These are phyloP conservation scores for Timema podura DNA, from an alignment of 2,888 invertebrate species.

Conservation along the genomic window DNA sequence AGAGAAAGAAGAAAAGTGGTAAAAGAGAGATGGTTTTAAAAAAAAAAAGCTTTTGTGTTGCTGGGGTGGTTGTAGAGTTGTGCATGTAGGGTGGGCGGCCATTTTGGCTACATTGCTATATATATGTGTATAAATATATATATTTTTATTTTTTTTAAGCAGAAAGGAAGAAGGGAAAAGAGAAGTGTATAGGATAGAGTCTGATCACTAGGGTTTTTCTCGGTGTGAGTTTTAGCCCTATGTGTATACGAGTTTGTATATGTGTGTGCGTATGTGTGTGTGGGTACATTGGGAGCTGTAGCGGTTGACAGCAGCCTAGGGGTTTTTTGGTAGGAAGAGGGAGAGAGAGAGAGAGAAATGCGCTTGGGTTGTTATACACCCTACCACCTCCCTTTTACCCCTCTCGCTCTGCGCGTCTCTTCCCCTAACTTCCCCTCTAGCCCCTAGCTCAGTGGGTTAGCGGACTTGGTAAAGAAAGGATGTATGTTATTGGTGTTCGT, in stretches of 20 bases:
- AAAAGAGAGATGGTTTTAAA: constrained; percentile 22
- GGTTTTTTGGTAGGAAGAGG: constrained; percentile 15
- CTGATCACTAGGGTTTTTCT: constrained; percentile 5
- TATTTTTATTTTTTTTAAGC: constrained; percentile 12
- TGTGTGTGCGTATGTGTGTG: constrained; percentile 20
- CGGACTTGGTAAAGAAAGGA: neutral
- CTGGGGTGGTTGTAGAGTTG: constrained; percentile 26
- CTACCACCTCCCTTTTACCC: neutral
- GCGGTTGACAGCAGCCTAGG: constrained; percentile 22
- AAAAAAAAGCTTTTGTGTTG: constrained; percentile 30
- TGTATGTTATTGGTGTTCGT: neutral
- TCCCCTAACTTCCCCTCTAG: constrained; percentile 10
- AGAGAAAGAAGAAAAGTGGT: neutral
- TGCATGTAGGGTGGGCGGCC: constrained; percentile 31
- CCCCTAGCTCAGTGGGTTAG: constrained; percentile 13
- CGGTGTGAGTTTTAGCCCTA: constrained; percentile 23
- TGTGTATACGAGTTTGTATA: constrained; percentile 4
- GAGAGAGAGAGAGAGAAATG: constrained; percentile 7
- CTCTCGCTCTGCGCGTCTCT: neutral
- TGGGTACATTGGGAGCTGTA: constrained; percentile 24
- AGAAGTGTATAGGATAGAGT: neutral
- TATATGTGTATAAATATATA: constrained; percentile 10
- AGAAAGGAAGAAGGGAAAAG: constrained; percentile 2
- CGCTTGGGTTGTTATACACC: constrained; percentile 10
- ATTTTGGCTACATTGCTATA: constrained; percentile 27